These are phyloP conservation scores for Martes martes DNA, from an alignment of 2,113 vertebrate genomes.

Conservation along the genomic window DNA sequence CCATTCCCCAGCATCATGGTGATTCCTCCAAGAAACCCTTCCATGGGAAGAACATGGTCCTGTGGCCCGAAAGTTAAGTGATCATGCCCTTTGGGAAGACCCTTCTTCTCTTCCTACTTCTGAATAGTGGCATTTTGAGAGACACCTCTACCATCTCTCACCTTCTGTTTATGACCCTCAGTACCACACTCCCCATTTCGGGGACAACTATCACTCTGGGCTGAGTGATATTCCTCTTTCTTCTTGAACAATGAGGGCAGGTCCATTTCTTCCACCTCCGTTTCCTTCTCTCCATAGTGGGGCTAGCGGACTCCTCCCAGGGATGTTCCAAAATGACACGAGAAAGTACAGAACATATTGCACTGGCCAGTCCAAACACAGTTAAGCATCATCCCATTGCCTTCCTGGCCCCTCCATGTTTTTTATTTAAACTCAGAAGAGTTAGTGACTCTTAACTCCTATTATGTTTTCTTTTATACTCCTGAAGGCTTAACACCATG, in stretches of 20 bases:
- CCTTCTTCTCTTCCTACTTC: background rate
- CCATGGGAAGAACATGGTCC: accelerated
- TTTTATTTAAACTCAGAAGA: background rate
- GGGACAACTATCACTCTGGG: accelerated
- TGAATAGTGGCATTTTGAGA: background rate
- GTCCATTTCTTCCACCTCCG: background rate
- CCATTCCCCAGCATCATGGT: accelerated
- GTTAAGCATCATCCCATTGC: background rate
- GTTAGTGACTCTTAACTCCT: background rate
- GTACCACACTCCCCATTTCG: accelerated
- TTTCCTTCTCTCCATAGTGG: background rate
- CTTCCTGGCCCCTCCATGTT: accelerated
- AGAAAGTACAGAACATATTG: background rate
- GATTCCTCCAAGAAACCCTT: background rate
- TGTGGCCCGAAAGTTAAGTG: background rate
- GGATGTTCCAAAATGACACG: background rate
- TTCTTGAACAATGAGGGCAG: background rate
- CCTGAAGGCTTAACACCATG: background rate
- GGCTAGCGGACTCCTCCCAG: background rate
- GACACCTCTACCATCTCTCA: too few species aligned
- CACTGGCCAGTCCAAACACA: too few species aligned
- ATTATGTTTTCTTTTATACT: background rate
- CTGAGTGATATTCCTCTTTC: background rate
- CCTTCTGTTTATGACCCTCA: background rate
- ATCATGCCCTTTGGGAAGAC: background rate